Evolutionary conservation across 1,140 invertebrate species (phyloP).

Genomic region (honey bee (Apis mellifera)): DNA sequence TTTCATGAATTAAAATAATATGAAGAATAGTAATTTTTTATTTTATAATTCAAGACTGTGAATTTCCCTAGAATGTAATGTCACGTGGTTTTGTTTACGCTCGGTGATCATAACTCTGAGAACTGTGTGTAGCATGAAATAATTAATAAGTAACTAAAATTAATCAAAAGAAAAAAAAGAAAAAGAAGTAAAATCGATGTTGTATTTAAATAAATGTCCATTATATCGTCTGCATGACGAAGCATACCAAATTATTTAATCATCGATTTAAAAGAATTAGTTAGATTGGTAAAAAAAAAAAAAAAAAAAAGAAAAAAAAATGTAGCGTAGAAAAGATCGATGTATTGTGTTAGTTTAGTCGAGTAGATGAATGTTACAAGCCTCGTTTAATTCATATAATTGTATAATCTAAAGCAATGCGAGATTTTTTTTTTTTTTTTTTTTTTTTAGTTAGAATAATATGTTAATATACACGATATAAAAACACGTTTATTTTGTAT

Average conservation of each 20-base stretch:
- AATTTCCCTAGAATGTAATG: too few relatives aligned
- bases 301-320: background rate
- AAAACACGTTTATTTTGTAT: slow-evolving; percentile 76
- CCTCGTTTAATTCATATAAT: slow-evolving; percentile 1
- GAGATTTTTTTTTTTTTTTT: slow-evolving; percentile 41
- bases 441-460: slow-evolving; percentile 30
- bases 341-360: slow-evolving; percentile 47
- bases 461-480: slow-evolving; percentile 41
- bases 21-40: too few relatives aligned
- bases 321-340: slow-evolving; percentile 42
- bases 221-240: slow-evolving; percentile 48
- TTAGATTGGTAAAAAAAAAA: background rate
- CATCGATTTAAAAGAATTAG: slow-evolving; percentile 35
- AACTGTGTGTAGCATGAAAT: slow-evolving; percentile 28
- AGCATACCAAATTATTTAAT: slow-evolving; percentile 41
- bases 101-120: too few relatives aligned
- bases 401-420: slow-evolving; percentile 33
- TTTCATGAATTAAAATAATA: too few relatives aligned
- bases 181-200: slow-evolving; percentile 61
- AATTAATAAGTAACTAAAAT: background rate
- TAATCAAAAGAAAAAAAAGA: slow-evolving; percentile 22
- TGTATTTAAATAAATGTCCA: slow-evolving; percentile 66
- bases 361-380: slow-evolving; percentile 30
- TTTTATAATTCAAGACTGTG: too few relatives aligned
- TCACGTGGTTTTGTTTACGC: too few relatives aligned